A percentile compares a stretch with the other conserved stretches of the same genome.
Conservation (phyloP, 2,888 invertebrate species). For the Stenolophus ochropezus region DNA sequence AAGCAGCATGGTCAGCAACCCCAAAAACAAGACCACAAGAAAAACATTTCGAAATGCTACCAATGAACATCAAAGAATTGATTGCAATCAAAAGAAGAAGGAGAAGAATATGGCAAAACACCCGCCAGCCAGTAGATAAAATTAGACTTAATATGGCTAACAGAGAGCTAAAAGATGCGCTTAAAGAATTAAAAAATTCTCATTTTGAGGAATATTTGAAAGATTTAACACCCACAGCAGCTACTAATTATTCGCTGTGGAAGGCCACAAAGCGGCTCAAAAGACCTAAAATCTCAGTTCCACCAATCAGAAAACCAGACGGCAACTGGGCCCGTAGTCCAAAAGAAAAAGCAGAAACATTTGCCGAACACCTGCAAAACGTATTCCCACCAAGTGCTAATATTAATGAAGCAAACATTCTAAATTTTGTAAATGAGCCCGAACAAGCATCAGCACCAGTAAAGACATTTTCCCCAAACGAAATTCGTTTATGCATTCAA, state of each 20-base stretch:
- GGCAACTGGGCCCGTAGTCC: background rate
- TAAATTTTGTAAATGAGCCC: background rate
- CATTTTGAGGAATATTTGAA: slow-evolving; percentile 1
- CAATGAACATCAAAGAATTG: background rate
- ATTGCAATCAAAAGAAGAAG: slow-evolving; percentile 2
- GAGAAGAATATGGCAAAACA: slow-evolving; percentile 21
- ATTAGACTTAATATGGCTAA: background rate
- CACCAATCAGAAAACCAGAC: background rate
- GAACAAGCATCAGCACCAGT: background rate
- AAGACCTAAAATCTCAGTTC: background rate
- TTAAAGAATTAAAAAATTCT: background rate
- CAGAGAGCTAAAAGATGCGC: slow-evolving; percentile 1
- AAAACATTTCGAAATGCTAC: background rate
- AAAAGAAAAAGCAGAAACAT: background rate
- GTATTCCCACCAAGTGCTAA: background rate
- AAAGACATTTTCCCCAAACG: background rate
- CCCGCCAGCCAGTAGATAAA: slow-evolving; percentile 9
- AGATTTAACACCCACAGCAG: background rate
- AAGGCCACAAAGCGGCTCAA: background rate
- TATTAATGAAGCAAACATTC: background rate
- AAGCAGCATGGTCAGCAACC: too few relatives aligned
- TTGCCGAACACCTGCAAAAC: background rate
- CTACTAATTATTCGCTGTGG: background rate
- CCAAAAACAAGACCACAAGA: background rate
- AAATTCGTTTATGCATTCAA: background rate